phyloP scores from a whole-genome alignment of 1,140 invertebrate genomes.

The Radopholus similis region DNA sequence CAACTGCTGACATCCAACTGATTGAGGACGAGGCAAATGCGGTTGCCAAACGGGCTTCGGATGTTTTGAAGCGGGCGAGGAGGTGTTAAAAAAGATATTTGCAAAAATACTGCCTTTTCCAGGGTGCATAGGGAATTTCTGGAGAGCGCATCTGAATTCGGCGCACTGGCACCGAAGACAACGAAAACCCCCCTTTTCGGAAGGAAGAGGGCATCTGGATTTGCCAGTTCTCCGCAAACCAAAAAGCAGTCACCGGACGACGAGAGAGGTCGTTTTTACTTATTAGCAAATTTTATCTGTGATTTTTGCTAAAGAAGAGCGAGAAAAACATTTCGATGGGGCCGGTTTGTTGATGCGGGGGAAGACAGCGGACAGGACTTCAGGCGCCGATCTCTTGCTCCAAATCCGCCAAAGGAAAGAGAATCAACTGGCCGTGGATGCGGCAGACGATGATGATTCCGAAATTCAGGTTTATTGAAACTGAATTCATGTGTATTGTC shows the following conservation, averaged over 20 bases:
- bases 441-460: neutral
- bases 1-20: constrained; percentile 36
- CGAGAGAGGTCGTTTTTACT: neutral
- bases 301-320: neutral
- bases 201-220: constrained; percentile 6
- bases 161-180: neutral
- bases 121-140: constrained; percentile 29
- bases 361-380: neutral
- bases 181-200: constrained; percentile 22
- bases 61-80: constrained; percentile 34
- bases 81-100: constrained; percentile 14
- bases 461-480: neutral
- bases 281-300: no score
- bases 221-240: neutral
- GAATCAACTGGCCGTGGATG: constrained; percentile 4
- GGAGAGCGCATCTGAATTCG: neutral
- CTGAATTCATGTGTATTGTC: neutral
- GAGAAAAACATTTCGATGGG: constrained; percentile 5
- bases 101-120: neutral
- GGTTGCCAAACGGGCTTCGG: constrained; percentile 51
- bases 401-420: neutral
- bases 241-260: neutral
- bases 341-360: neutral
- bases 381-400: neutral
- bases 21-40: constrained; percentile 50